A percentile compares a stretch with the other conserved stretches of the same genome.
Conservation (phyloP, 2,888 invertebrate species). For the Hylaea fasciaria region DNA sequence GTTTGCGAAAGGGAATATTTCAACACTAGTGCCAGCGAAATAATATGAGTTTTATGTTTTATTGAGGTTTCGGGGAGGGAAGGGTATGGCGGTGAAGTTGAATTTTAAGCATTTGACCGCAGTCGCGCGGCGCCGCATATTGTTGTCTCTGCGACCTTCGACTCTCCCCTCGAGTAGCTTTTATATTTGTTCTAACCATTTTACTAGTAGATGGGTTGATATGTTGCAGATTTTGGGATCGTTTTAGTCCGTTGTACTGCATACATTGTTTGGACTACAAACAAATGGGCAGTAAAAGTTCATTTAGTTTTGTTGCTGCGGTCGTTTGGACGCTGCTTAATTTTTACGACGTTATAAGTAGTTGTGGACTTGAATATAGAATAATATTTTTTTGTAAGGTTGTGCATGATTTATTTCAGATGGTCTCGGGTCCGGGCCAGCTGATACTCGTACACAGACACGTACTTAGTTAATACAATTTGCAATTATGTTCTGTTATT, state of each 20-base stretch:
- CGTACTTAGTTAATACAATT: too few species aligned
- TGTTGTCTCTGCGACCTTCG: conserved; percentile 19
- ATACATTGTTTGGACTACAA: not conserved
- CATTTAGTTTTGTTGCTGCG: not conserved
- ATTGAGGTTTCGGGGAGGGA: conserved; percentile 44
- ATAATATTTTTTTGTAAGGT: too few species aligned
- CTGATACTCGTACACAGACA: too few species aligned
- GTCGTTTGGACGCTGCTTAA: not conserved
- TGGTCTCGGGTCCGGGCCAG: too few species aligned
- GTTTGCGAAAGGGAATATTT: conserved; percentile 46
- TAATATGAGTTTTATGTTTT: conserved; percentile 55
- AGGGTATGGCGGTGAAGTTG: conserved; percentile 25
- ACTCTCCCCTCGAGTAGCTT: conserved; percentile 5
- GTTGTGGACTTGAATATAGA: too few species aligned
- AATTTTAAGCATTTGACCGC: conserved; percentile 37
- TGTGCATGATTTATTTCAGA: too few species aligned
- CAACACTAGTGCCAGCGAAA: conserved; percentile 44
- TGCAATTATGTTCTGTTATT: too few species aligned
- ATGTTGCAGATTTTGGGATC: conserved; percentile 4
- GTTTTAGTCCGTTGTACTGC: not conserved
- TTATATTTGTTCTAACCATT: conserved; percentile 15
- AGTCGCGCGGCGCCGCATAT: conserved; percentile 21
- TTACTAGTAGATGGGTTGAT: not conserved
- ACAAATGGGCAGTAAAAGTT: not conserved
- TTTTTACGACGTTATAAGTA: not conserved